Percentiles rank a stretch among this genome's conserved stretches.
phyloP scores from a whole-genome alignment of 2,113 vertebrate genomes.

The Oryctolagus cuniculus region DNA sequence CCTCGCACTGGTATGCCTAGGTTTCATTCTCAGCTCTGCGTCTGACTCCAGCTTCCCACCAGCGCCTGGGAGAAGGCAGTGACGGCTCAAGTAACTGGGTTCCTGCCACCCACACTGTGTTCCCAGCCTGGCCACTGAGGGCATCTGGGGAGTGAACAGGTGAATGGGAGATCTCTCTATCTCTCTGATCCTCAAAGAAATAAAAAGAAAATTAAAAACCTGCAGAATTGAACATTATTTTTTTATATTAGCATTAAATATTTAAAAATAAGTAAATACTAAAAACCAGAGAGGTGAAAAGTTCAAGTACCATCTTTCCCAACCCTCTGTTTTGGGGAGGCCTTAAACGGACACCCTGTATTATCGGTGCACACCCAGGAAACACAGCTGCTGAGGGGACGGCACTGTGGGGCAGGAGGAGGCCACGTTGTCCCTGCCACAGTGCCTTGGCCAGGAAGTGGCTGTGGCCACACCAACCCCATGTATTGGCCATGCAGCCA shows the following conservation, averaged over 20 bases:
- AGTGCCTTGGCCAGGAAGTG: not conserved
- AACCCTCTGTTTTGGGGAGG: not conserved
- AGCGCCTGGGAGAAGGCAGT: too few species aligned
- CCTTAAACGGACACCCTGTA: not conserved
- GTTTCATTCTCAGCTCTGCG: too few species aligned
- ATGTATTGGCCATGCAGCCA: not conserved
- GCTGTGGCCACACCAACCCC: not conserved
- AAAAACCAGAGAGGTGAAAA: not conserved
- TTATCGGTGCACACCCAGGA: fast-evolving
- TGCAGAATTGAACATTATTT: not conserved
- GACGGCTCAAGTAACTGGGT: too few species aligned
- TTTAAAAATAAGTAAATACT: not conserved
- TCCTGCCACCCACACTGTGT: too few species aligned
- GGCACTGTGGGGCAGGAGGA: not conserved
- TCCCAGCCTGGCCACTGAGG: too few species aligned
- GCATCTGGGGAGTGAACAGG: too few species aligned
- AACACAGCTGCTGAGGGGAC: fast-evolving
- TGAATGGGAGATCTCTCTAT: too few species aligned
- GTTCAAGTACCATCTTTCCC: not conserved
- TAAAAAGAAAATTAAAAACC: too few species aligned
- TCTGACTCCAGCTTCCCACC: too few species aligned
- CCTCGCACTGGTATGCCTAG: too few species aligned
- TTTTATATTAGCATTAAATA: not conserved
- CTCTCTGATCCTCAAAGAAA: too few species aligned
- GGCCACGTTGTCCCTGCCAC: too few species aligned